Base-by-base conservation (phyloP, 2,797 vertebrate genomes). In the Pogoniulus pusillus region DNA sequence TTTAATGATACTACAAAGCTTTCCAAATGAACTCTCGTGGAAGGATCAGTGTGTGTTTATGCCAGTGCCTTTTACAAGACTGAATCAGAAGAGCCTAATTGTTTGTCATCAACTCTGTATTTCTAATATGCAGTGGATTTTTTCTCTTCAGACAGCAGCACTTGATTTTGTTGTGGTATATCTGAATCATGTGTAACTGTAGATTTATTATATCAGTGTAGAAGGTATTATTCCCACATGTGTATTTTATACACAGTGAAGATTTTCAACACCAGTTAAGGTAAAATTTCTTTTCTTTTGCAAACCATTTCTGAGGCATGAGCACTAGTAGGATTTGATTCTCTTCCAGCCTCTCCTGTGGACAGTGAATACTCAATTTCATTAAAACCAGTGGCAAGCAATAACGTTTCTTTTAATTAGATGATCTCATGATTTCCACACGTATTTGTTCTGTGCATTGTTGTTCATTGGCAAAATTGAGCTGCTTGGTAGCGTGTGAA, bases 351-450 rank as follows among this genome's bases (percentile, higher is more conserved):
- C 59, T 87, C 29, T 62, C 89, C 53, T 94, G 51, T 70, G 57
- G 83, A 91, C 68, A 63, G 39, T 24, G 23, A 82, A 80, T 51
- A 75, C 79, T 91, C 5, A 1, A 63, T 92, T 84, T 75, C 80
- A 77, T 91, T 91, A 92, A 78, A 84, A 89, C 51, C 58, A 58
- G 45, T 81, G 47, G 92, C 85, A 89, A 93, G 89, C 93, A 94
- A 90, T 92, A 92, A 92, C 87, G 88, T 91, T 92, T 82, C 37
- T 86, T 79, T 93, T 94, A 95, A 90, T 96, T 87, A 90, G 87
- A 84, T 92, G 93, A 80, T 95, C 90, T 96, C 91, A 90, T 93
- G 70, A 89, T 84, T 85, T 97, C 85, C 83, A 65, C 72, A 88
- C 3, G 0, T 82, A 91, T 85, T 95, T 92, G 26, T 71, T 86